Percentiles rank a stretch among this genome's conserved stretches.
These are phyloP conservation scores for Phocoena phocoena DNA, from an alignment of 2,113 vertebrate genomes.

Conservation along the genomic window DNA sequence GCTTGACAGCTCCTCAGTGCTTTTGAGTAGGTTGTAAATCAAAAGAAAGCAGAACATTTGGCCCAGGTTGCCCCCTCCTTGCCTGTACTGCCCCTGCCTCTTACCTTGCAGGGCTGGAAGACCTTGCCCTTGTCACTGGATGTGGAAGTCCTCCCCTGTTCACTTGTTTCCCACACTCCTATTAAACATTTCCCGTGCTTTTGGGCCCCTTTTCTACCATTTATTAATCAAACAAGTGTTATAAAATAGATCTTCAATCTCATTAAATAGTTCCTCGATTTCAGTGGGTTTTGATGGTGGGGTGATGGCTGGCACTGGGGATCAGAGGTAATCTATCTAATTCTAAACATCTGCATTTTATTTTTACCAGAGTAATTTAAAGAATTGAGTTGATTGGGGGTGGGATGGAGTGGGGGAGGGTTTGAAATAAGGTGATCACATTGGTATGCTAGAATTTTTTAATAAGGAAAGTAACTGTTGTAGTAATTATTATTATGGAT, in stretches of 20 bases:
- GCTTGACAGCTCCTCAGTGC: not conserved
- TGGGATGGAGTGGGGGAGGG: not conserved
- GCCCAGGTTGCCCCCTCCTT: too few relatives aligned
- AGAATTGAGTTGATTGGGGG: not conserved
- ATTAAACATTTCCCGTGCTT: not conserved
- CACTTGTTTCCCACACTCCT: not conserved
- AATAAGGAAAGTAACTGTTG: not conserved
- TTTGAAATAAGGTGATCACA: not conserved
- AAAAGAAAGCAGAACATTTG: not conserved
- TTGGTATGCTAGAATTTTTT: not conserved
- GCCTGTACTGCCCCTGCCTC: too few relatives aligned
- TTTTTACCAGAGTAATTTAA: not conserved
- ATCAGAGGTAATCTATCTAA: not conserved
- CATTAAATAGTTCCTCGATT: not conserved
- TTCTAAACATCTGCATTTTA: not conserved
- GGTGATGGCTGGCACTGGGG: too few relatives aligned
- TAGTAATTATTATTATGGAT: not conserved
- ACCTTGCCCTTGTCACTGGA: rapidly evolving
- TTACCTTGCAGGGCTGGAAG: not conserved
- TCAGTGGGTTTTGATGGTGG: not conserved
- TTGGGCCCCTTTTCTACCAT: not conserved
- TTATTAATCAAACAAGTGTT: not conserved
- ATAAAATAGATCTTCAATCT: not conserved
- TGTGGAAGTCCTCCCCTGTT: not conserved
- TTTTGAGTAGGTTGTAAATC: not conserved